These are phyloP conservation scores for Pseudobourletiella spinata DNA, from an alignment of 1,140 invertebrate genomes.

Conservation along the genomic window DNA sequence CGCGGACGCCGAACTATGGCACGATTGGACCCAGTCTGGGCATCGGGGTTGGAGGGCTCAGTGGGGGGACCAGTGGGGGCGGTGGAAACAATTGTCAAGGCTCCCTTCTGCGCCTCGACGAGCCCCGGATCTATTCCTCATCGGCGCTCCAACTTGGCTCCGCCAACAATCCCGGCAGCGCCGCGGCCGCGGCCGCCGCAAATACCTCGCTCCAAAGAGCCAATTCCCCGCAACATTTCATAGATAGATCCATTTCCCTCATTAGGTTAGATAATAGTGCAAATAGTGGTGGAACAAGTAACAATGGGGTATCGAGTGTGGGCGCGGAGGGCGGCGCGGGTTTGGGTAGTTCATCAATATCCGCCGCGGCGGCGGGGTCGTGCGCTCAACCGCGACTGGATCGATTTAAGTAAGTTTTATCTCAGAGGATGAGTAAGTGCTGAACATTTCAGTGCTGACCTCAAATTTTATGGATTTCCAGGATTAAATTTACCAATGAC, in stretches of 20 bases:
- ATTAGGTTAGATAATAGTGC: conserved; percentile 32
- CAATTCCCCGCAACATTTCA: conserved; percentile 31
- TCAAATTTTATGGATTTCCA: background rate
- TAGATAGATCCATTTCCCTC: conserved; percentile 33
- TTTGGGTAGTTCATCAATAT: too few relatives aligned
- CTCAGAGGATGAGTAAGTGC: too few relatives aligned
- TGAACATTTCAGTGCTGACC: conserved; percentile 1
- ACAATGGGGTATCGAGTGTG: background rate
- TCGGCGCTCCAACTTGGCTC: conserved; percentile 31
- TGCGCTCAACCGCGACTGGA: conserved; percentile 24
- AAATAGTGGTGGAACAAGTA: conserved; percentile 1
- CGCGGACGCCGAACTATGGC: conserved; percentile 16
- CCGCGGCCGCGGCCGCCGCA: too few relatives aligned
- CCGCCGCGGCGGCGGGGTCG: conserved; percentile 7
- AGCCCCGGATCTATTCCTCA: conserved; percentile 34
- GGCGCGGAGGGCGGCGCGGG: background rate
- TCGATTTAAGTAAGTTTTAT: conserved; percentile 2
- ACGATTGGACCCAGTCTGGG: conserved; percentile 3
- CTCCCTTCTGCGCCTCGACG: conserved; percentile 31
- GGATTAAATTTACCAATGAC: background rate
- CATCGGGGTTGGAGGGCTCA: background rate
- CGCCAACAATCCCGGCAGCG: conserved; percentile 1
- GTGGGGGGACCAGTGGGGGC: background rate
- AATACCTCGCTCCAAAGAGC: conserved; percentile 29
- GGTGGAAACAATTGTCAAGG: conserved; percentile 16